These are phyloP conservation scores for Peromyscus californicus DNA, from an alignment of 2,113 vertebrate species.

Conservation along the genomic window DNA sequence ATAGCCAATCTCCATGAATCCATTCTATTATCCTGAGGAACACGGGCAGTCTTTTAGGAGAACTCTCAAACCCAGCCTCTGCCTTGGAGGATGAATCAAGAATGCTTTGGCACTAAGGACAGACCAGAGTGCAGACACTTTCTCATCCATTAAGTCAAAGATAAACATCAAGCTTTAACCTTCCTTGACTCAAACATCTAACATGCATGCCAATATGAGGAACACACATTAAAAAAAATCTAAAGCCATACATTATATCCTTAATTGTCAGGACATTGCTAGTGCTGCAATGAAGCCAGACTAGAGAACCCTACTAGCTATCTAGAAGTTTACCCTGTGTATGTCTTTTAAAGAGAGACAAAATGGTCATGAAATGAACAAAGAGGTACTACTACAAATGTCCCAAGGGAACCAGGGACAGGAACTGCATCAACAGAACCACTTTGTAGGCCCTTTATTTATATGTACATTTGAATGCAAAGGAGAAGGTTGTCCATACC, in stretches of 20 bases:
- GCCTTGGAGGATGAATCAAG: neutral
- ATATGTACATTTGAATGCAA: neutral
- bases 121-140: neutral
- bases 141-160: neutral
- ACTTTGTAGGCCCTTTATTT: neutral
- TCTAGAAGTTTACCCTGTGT: neutral
- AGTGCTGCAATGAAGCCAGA: neutral
- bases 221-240: neutral
- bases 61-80: neutral
- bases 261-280: neutral
- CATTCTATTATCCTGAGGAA: neutral
- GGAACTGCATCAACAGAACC: neutral
- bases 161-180: neutral
- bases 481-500: neutral
- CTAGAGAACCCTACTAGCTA: neutral
- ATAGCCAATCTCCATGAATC: neutral
- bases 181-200: neutral
- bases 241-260: neutral
- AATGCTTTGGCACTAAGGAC: neutral
- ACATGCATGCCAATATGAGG: neutral
- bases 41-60: neutral
- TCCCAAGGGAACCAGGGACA: neutral
- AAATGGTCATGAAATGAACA: neutral
- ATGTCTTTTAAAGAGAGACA: neutral
- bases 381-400: neutral